Evolutionary conservation across 2,797 vertebrate species (phyloP).

Genomic region (Crossoptilon crossoptilon): DNA sequence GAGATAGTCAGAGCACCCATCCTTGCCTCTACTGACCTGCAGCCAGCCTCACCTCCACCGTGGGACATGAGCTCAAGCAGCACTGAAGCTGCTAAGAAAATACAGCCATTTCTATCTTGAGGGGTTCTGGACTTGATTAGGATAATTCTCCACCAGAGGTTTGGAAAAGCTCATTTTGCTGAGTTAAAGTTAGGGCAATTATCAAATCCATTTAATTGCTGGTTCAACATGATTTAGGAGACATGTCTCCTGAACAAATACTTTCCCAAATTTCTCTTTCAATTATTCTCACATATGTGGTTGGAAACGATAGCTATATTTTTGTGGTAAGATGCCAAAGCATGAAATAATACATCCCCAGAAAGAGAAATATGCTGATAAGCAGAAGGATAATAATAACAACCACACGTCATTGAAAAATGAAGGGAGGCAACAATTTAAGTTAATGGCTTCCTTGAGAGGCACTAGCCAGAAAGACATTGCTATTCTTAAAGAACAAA

Average conservation of each 20-base stretch:
- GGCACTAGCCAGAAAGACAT: constrained; percentile 1
- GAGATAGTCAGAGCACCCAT: background rate
- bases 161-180: constrained; percentile 24
- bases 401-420: background rate
- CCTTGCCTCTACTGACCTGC: background rate
- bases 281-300: constrained; percentile 26
- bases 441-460: constrained; percentile 14
- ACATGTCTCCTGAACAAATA: background rate
- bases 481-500: constrained; percentile 20
- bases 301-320: constrained; percentile 22
- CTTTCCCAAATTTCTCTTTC: constrained; percentile 19
- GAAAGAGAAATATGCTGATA: constrained; percentile 45
- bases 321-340: constrained; percentile 25
- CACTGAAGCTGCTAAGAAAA: background rate
- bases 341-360: constrained; percentile 31
- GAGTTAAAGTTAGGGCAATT: constrained; percentile 29
- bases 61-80: background rate
- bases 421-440: background rate
- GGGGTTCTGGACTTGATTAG: background rate
- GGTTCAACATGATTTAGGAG: background rate
- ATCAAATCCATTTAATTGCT: background rate
- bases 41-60: background rate
- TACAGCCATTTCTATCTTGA: background rate
- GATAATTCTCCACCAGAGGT: background rate
- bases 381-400: constrained; percentile 20